Evolutionary conservation across 2,113 vertebrate genomes (phyloP).

Genomic region (Trichomycterus rosablanca): DNA sequence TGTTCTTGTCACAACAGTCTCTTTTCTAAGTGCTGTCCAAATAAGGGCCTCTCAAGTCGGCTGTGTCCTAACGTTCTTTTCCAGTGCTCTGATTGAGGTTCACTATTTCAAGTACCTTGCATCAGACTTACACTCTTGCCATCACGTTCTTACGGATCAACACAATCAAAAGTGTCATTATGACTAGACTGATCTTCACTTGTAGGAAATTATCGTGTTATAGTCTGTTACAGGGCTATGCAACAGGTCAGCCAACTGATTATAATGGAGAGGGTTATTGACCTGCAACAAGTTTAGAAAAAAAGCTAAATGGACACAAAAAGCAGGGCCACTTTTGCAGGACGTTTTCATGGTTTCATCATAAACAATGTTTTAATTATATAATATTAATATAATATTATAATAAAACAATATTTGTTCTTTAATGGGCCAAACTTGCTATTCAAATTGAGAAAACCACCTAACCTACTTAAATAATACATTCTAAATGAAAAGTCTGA

Average conservation of each 20-base stretch:
- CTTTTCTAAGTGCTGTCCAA: constrained; percentile 51
- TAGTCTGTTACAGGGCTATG: background rate
- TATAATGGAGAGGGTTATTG: too few relatives aligned
- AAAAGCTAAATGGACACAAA: too few relatives aligned
- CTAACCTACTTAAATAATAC: too few relatives aligned
- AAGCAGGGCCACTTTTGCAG: too few relatives aligned
- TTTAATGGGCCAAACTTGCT: too few relatives aligned
- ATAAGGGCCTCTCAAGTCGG: constrained; percentile 55
- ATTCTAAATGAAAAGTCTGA: too few relatives aligned
- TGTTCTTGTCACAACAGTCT: constrained; percentile 62
- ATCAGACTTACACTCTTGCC: background rate
- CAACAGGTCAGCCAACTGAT: background rate
- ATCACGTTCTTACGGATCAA: background rate
- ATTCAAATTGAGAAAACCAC: too few relatives aligned
- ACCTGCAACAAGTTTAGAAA: too few relatives aligned
- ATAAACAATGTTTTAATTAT: too few relatives aligned
- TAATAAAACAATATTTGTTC: too few relatives aligned
- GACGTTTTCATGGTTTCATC: too few relatives aligned
- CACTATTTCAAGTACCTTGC: background rate
- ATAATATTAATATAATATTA: too few relatives aligned
- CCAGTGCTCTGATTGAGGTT: constrained; percentile 33
- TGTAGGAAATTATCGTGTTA: background rate
- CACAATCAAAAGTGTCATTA: background rate
- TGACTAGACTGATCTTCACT: background rate
- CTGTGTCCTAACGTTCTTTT: constrained; percentile 47